Conservation (phyloP, 1,140 invertebrate species). For the Drosophila parvula region DNA sequence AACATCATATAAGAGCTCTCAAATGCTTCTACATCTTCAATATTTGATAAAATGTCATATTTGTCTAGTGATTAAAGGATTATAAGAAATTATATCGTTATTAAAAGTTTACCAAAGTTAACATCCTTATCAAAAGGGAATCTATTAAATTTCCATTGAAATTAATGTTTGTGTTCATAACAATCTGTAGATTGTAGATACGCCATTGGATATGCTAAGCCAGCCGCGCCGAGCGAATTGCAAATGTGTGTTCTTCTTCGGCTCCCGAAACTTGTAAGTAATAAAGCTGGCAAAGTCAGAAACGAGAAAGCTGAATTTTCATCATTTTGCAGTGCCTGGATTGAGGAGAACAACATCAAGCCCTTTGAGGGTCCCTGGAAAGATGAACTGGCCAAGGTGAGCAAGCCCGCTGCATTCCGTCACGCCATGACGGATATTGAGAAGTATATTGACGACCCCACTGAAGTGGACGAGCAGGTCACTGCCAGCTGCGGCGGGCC, state of each 20-base stretch:
- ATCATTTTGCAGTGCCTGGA: conserved; percentile 90
- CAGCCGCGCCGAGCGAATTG: conserved; percentile 86
- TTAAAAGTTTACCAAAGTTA: too few relatives aligned
- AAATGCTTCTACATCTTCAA: too few relatives aligned
- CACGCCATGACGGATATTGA: conserved; percentile 95
- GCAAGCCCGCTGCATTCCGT: conserved; percentile 92
- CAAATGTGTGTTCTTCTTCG: conserved; percentile 98
- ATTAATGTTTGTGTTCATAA: neutral
- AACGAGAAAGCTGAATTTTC: neutral
- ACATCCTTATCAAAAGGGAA: neutral
- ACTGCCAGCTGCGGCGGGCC: conserved; percentile 65
- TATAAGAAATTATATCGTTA: too few relatives aligned
- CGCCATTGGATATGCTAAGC: conserved; percentile 87
- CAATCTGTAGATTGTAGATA: conserved; percentile 87
- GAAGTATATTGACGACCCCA: conserved; percentile 90
- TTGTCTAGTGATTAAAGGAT: neutral
- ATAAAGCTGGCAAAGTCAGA: neutral
- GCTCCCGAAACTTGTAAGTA: conserved; percentile 96
- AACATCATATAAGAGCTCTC: too few relatives aligned
- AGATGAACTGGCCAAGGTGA: conserved; percentile 90
- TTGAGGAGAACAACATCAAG: conserved; percentile 93
- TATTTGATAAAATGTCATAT: too few relatives aligned
- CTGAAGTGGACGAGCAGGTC: conserved; percentile 85
- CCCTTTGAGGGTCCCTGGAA: conserved; percentile 91
- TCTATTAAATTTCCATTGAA: neutral